phyloP scores from a whole-genome alignment of 2,113 vertebrate genomes.

The Patagioenas fasciata region DNA sequence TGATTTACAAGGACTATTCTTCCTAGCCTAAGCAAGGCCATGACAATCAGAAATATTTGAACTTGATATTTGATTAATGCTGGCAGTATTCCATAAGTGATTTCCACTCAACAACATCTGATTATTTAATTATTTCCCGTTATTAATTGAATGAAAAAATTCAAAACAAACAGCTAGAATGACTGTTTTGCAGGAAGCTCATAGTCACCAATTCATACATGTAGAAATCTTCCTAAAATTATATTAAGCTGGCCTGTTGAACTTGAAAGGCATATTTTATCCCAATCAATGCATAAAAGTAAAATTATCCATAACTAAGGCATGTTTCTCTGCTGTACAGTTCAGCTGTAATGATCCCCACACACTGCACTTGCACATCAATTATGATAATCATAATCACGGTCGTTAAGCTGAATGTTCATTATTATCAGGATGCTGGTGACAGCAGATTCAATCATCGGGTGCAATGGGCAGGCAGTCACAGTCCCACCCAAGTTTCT shows the following conservation, averaged over 20 bases:
- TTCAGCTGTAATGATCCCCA: slow-evolving; percentile 82
- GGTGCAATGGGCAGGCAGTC: slow-evolving; percentile 75
- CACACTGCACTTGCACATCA: slow-evolving; percentile 82
- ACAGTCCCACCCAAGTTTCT: slow-evolving; percentile 81
- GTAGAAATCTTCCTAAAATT: slow-evolving; percentile 65
- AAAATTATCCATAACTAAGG: slow-evolving; percentile 77
- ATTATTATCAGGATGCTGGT: slow-evolving; percentile 86
- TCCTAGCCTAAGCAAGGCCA: not conserved
- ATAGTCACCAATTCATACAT: slow-evolving; percentile 46
- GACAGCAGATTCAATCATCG: slow-evolving; percentile 86
- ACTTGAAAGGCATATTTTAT: slow-evolving; percentile 76
- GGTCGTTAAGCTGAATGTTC: slow-evolving; percentile 87
- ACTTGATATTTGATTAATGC: slow-evolving; percentile 55
- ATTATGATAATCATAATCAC: slow-evolving; percentile 90
- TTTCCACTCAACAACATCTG: slow-evolving; percentile 60
- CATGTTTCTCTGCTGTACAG: slow-evolving; percentile 75
- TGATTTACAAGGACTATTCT: not conserved
- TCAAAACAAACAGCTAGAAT: slow-evolving; percentile 69
- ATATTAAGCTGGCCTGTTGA: slow-evolving; percentile 62
- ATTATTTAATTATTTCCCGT: slow-evolving; percentile 74
- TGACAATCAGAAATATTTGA: slow-evolving; percentile 17
- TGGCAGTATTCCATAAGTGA: slow-evolving; percentile 39
- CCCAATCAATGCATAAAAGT: slow-evolving; percentile 76
- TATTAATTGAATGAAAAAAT: slow-evolving; percentile 71
- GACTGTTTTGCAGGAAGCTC: slow-evolving; percentile 45